phyloP scores from a whole-genome alignment of 2,888 invertebrate genomes.

The Agrochola litura region DNA sequence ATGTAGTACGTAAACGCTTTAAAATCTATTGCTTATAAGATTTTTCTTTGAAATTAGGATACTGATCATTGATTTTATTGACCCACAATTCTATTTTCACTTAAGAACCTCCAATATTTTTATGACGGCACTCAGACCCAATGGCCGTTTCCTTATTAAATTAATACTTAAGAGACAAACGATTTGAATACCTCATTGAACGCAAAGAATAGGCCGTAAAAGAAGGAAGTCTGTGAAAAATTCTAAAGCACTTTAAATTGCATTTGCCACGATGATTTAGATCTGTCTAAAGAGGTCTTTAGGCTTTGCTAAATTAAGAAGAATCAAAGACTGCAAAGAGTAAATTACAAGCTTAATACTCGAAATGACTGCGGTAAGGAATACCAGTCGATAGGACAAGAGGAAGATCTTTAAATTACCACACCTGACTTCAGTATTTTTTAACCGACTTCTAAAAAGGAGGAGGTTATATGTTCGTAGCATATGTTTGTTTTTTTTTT shows the following conservation, averaged over 20 bases:
- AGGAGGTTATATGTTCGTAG: no score
- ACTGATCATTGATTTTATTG: conserved; percentile 23
- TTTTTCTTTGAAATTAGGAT: not conserved
- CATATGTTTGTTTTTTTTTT: no score
- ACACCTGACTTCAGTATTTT: no score
- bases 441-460: no score
- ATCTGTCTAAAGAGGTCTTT: not conserved
- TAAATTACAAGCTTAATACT: not conserved
- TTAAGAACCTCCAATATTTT: conserved; percentile 31
- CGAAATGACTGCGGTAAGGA: not conserved
- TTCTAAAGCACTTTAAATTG: conserved; percentile 29
- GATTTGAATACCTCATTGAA: conserved; percentile 59
- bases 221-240: conserved; percentile 37
- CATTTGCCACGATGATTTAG: conserved; percentile 25
- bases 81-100: conserved; percentile 17
- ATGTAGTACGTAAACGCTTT: not conserved
- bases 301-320: not conserved
- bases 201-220: conserved; percentile 38
- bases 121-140: conserved; percentile 35
- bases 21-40: not conserved
- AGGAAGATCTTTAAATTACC: no score
- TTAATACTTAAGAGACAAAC: conserved; percentile 52
- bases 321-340: no score
- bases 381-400: not conserved
- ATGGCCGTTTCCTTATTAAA: conserved; percentile 50